Evolutionary conservation across 2,888 invertebrate species (phyloP), one percentile per base, ranked within the genome.

Genomic region (Pinctada fucata): DNA sequence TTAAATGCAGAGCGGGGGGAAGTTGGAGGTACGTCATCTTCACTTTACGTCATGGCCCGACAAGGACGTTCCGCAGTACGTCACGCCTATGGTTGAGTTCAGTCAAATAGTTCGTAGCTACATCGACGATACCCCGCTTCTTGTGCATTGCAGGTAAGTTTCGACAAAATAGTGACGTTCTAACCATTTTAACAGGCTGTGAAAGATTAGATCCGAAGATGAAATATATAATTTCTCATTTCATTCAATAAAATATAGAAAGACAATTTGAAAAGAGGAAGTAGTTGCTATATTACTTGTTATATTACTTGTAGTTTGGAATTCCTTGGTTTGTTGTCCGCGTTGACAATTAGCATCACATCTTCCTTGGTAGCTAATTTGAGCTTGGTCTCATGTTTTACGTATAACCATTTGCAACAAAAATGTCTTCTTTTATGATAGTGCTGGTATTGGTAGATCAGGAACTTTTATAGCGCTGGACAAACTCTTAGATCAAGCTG

Each of bases 31-130:
- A 8, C 78, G 78, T 10, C 89, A 89, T 81, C 86, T 88, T 76
- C 88, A 89, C 79, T 89, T 88, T 84, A 85, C 87, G 4, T 84
- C 87, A 2, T 89, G 89, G 89, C 89, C 89, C 0, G 89, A 89
- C 79, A 74, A 65, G 45, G 77, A 72, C 84, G 88, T 76, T 82
- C 88, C 80, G 0, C 67, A 69, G 64, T 80, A 75, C 48, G 78
- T 78, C 10, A 80, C 78, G 10, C 77, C 80, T 0, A 64, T 65
- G 77, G 85, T 72, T 84, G 88, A 52, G 75, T 77, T 78, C 49
- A 49, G 72, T 51, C 63, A 75, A 3, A 78, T 72, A 58, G 76
- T 78, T 10, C 74, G 66, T 47, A 31, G n/a, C 5, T 50, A 66
- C 3, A 76, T 81, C 16, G 58, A 77, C 2, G 79, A 80, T n/a